A percentile compares a stretch with the other conserved stretches of the same genome.
Conservation (phyloP, 2,113 vertebrate species). For the Campylorhamphus procurvoides region DNA sequence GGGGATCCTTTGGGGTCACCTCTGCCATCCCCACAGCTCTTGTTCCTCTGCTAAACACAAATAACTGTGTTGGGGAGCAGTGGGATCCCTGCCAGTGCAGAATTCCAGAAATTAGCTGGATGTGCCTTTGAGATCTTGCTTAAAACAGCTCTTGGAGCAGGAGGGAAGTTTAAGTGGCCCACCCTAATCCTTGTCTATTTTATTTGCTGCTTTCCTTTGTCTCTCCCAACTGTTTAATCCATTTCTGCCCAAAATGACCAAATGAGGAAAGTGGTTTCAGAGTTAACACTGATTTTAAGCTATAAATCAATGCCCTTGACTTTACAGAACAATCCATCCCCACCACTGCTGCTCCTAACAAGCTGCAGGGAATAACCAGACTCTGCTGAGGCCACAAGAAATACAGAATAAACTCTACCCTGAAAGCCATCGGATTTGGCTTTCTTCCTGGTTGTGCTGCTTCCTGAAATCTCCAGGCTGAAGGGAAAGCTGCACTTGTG, state of each 20-base stretch:
- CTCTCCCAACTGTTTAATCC: neutral
- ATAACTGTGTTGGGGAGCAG: rapidly evolving
- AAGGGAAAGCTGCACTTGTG: neutral
- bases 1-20: neutral
- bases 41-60: rapidly evolving
- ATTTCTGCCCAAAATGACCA: neutral
- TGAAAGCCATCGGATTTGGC: neutral
- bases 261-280: neutral
- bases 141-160: neutral
- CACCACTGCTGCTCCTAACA: neutral
- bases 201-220: neutral
- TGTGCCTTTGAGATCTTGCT: rapidly evolving
- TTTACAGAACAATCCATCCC: neutral
- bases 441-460: neutral
- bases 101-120: neutral
- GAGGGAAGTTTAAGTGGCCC: neutral
- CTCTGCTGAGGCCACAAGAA: neutral
- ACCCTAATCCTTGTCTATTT: rapidly evolving
- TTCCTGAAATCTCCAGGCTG: neutral
- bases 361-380: neutral
- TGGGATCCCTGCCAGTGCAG: neutral
- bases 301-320: neutral
- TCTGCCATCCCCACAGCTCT: neutral
- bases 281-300: neutral
- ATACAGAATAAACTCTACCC: rapidly evolving